Percentiles rank a stretch among this genome's conserved stretches.
These are phyloP conservation scores for Thaleichthys pacificus DNA, from an alignment of 2,797 vertebrate species.

Conservation along the genomic window DNA sequence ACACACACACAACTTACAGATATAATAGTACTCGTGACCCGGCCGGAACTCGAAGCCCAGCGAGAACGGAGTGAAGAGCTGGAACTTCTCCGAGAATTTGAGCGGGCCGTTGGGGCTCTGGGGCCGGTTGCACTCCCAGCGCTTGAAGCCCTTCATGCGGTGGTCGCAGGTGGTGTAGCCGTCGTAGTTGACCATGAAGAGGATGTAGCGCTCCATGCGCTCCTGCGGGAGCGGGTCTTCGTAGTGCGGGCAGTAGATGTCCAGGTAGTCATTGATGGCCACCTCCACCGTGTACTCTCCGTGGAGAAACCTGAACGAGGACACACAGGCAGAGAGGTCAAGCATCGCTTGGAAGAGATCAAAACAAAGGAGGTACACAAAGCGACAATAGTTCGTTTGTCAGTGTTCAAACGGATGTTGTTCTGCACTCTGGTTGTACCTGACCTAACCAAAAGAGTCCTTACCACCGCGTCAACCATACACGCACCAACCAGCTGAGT, in stretches of 20 bases:
- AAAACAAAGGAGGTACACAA: background rate
- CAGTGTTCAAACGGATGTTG: background rate
- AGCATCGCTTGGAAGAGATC: background rate
- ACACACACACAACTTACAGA: constrained; percentile 78
- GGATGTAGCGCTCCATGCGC: constrained; percentile 86
- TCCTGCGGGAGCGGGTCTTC: constrained; percentile 76
- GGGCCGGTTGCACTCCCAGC: constrained; percentile 95
- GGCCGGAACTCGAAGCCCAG: constrained; percentile 95
- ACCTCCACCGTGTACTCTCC: constrained; percentile 93
- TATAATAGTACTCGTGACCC: constrained; percentile 94
- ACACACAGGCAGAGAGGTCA: background rate
- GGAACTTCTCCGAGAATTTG: constrained; percentile 97
- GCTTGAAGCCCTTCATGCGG: constrained; percentile 88
- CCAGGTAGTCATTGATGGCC: constrained; percentile 95
- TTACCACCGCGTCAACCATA: background rate
- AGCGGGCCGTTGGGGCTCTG: constrained; percentile 85
- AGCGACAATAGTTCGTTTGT: background rate
- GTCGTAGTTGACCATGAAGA: constrained; percentile 95
- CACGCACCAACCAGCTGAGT: background rate
- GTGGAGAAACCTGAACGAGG: constrained; percentile 74
- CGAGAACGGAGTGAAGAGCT: constrained; percentile 96
- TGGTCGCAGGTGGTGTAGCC: constrained; percentile 90
- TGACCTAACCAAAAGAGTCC: background rate
- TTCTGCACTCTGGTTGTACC: background rate
- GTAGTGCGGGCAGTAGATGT: constrained; percentile 96